These are phyloP conservation scores for Heliconius melpomene DNA, from an alignment of 1,140 invertebrate genomes.

Conservation along the genomic window DNA sequence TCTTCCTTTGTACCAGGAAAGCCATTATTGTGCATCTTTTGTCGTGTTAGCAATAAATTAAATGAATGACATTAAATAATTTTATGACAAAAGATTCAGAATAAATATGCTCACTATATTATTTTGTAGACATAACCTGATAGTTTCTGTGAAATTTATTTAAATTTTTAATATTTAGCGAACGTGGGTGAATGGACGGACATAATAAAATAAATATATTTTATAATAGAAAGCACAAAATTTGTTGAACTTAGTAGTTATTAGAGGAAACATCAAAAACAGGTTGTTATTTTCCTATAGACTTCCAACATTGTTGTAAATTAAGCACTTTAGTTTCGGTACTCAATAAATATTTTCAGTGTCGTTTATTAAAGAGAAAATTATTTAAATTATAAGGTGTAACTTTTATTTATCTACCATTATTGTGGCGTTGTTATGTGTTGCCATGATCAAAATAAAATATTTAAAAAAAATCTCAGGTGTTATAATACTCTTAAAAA, in stretches of 20 bases:
- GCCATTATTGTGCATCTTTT: constrained; percentile 16
- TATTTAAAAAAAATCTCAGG: constrained; percentile 15
- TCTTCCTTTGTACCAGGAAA: constrained; percentile 41
- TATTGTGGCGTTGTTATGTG: constrained; percentile 18
- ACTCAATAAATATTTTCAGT: constrained; percentile 19
- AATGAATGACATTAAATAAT: constrained; percentile 10
- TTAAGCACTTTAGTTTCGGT: constrained; percentile 24
- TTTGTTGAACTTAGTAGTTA: constrained; percentile 20
- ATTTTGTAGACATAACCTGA: background rate
- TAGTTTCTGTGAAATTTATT: constrained; percentile 1
- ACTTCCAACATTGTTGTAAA: constrained; percentile 11
- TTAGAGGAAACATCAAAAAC: constrained; percentile 6
- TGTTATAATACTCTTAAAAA: constrained; percentile 26
- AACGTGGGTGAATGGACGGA: background rate
- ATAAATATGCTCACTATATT: constrained; percentile 1
- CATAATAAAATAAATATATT: constrained; percentile 8
- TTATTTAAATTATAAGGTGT: constrained; percentile 30
- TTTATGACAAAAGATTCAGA: constrained; percentile 17
- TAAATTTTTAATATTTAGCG: background rate
- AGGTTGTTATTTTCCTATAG: constrained; percentile 29
- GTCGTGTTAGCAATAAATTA: constrained; percentile 17
- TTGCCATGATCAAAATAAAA: constrained; percentile 26
- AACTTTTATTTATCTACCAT: constrained; percentile 29
- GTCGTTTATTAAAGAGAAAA: constrained; percentile 17
- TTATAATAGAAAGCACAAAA: constrained; percentile 28